Evolutionary conservation across 2,888 invertebrate genomes (phyloP).

Genomic region (Plagodis dolabraria): DNA sequence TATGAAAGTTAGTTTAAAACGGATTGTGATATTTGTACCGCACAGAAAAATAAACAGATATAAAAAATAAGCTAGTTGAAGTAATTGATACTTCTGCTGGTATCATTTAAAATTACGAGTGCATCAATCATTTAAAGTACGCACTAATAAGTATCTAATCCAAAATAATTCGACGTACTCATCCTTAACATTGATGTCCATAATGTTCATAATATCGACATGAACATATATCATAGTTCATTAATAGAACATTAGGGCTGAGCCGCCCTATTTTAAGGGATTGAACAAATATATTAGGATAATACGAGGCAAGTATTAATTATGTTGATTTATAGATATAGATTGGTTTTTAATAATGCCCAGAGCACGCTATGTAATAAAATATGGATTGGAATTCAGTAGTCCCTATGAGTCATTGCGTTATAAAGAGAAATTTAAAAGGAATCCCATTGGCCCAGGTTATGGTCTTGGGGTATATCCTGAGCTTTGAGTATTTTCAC

Average conservation of each 20-base stretch:
- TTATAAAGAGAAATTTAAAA: too few relatives aligned
- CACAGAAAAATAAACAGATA: too few relatives aligned
- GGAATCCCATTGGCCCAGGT: too few relatives aligned
- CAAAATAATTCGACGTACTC: neutral
- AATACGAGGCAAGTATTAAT: conserved; percentile 59
- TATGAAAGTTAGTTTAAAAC: too few relatives aligned
- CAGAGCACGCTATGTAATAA: conserved; percentile 61
- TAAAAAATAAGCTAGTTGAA: too few relatives aligned
- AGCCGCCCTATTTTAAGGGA: conserved; percentile 53
- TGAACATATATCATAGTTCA: conserved; percentile 53
- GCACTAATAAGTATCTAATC: too few relatives aligned
- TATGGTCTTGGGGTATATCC: too few relatives aligned
- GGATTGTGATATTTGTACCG: too few relatives aligned
- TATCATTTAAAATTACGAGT: too few relatives aligned
- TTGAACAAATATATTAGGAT: conserved; percentile 74
- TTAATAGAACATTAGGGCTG: conserved; percentile 44
- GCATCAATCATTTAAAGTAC: too few relatives aligned
- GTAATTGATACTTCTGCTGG: too few relatives aligned
- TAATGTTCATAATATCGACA: conserved; percentile 28
- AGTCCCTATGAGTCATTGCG: neutral
- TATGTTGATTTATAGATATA: conserved; percentile 62
- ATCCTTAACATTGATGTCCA: conserved; percentile 6
- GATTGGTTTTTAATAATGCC: conserved; percentile 51
- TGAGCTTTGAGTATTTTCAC: too few relatives aligned
- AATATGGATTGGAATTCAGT: conserved; percentile 9